Evolutionary conservation across 2,888 invertebrate genomes (phyloP), one percentile per base, ranked within the genome.

Genomic region (Proisotoma minuta): DNA sequence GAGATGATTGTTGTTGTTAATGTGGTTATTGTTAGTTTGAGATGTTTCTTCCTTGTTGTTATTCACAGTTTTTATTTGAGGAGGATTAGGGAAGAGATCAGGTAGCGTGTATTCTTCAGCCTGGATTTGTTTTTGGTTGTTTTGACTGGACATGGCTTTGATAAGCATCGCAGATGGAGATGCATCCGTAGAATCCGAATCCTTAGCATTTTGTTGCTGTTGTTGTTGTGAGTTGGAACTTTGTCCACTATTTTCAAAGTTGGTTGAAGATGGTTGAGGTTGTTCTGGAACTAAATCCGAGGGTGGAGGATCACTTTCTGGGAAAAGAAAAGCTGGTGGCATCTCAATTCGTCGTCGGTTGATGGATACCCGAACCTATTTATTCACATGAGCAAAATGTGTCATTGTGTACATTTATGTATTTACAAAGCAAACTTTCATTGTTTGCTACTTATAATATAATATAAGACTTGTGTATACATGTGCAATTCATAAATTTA

Each of bases 321-420:
- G 87, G 78, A 89, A 89, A 57, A 89, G 80, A 77, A 88, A 89
- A 22, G 87, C 86, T 15, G 89, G 87, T 57, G 89, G 89, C 86
- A 90, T 87, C 78, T 89, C 89, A 74, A 89, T 88, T 64, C 89
- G 81, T 64, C 89, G 81, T 58, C 88, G 80, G 73, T 85, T 87
- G 74, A 85, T 86, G 73, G 84, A 84, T 70, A 86, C 83, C 75
- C 84, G 85, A 50, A 87, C 83, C 60, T 84, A 82, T 20, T 18
- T 5, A 43, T 43, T 43, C 20, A 43, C 15, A 10, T 34, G 8
- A 34, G 15, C 8, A 34, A 15, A 4, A 20, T 43, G 43, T 43
- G 43, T 15, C 5, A 5, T 43, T 20, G 43, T 43, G 10, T 20
- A 43, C 18, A 34, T 34, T 34, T 12, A 12, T 34, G 39, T 12